These are phyloP conservation scores for Eledone cirrhosa DNA, from an alignment of 2,888 invertebrate species.

Conservation along the genomic window DNA sequence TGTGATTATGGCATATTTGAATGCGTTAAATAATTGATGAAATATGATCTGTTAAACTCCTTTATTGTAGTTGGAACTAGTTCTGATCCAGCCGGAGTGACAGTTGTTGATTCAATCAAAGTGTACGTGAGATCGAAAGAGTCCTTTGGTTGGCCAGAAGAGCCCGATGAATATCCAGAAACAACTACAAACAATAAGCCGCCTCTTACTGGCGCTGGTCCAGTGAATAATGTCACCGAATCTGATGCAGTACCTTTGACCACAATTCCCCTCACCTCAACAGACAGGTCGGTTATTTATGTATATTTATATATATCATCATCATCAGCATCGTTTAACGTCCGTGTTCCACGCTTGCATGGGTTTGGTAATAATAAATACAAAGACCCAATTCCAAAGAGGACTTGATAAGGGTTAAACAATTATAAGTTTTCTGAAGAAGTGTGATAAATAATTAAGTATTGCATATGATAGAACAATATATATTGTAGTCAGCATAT, in stretches of 20 bases:
- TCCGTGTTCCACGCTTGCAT: no score
- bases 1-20: no score
- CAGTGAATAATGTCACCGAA: conserved; percentile 34
- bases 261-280: conserved; percentile 71
- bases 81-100: conserved; percentile 78
- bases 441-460: no score
- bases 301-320: no score
- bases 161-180: conserved; percentile 79
- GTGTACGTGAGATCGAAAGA: conserved; percentile 96
- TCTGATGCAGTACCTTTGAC: conserved; percentile 42
- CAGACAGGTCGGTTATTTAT: conserved; percentile 70
- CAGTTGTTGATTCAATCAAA: conserved; percentile 93
- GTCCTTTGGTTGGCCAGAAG: conserved; percentile 96
- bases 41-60: background rate
- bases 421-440: no score
- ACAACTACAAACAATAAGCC: conserved; percentile 37
- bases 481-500: no score
- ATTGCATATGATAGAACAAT: no score
- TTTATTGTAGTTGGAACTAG: conserved; percentile 66
- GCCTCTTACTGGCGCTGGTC: conserved; percentile 30
- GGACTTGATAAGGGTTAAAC: no score
- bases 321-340: no score
- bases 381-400: no score
- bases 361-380: no score
- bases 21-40: background rate